Base-by-base conservation (phyloP, 2,113 vertebrate genomes). In the Brachyhypopomus gauderio region DNA sequence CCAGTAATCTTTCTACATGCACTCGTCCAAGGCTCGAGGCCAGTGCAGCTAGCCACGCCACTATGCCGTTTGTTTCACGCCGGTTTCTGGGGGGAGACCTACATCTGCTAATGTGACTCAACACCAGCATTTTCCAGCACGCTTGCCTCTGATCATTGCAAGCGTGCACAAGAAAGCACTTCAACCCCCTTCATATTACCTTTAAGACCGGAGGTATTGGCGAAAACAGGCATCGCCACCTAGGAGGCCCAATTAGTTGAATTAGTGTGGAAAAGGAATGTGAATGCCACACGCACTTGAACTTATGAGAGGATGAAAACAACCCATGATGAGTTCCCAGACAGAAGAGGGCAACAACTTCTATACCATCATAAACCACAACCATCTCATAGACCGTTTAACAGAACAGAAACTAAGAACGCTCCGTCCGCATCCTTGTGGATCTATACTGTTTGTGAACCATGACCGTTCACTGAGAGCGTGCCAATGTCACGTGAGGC, bases 401-500 rank as follows among this genome's bases (percentile, higher is more conserved):
- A 58, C 41, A 67, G 12, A 55, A 58, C 41, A 67, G 12, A 55
- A 63, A 63, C 36, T 75, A 38, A 62, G 60, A 76, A 63, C 60
- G 59, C 17, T 36, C 30, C 3, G n/a, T 5, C 17, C 30, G 22
- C 58, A 62, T 3, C 30, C 30, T 30, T 30, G 3, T 30, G 30
- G 30, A 30, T 30, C 30, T 3, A 3, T 30, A 30, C 30, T 30
- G 30, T 30, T 30, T 2, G 30, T 20, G 52, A 67, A 45, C 67
- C 69, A 45, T 60, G 52, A 66, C 22, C 64, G 56, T 64, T 55
- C 30, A n/a, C 38, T 4, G 6, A 66, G 75, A 83, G 67, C 69
- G 66, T 60, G 66, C 58, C 6, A 25, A n/a, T 20, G 78, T 84
- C 83, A 84, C 83, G 38, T 81, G 83, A 56, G 36, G 23, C 16